Base-by-base conservation (phyloP, 2,888 invertebrate genomes). In the Pollenia griseotomentosa region DNA sequence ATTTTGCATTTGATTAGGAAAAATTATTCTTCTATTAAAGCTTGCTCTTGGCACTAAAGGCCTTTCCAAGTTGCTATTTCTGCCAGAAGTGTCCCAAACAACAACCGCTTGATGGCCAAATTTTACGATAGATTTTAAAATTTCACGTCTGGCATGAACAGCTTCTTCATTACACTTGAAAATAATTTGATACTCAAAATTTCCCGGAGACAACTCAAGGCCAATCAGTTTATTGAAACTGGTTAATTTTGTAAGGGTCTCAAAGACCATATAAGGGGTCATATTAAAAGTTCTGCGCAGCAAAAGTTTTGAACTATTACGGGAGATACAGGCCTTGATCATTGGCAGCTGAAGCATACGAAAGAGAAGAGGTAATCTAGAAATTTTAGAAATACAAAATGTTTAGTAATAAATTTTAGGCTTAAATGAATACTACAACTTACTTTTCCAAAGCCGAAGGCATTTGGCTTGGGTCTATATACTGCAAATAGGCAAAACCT, bases 401-500 rank as follows among this genome's bases (percentile, higher is more conserved):
- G 4, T 8, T 59, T 55, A 33, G 33, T 33, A 33, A 33, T 33
- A 33, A 33, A 33, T 6, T 33, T 63, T n/a, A 63, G 23, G 33
- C 10, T 2, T n/a, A 11, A 23, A 16, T 3, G 53, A 59, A 19
- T 1, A 19, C 0, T 33, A 42, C 0, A 0, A 85, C 89, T 88
- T 77, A 93, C 92, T 63, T 46, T 14, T 51, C 0, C 7, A 92
- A 14, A 0, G 90, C 91, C 16, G 71, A 44, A 0, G 71, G 6
- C 86, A 89, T 88, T 4, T 88, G 68, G 1, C 48, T 65, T 3
- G 85, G 81, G 61, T 91, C 88, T 1, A 90, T 59, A 40, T 91
- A 93, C 75, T 93, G 92, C 74, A 92, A 73, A 55, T 90, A 93
- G 14, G 92, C 93, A 66, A 88, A 92, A 2, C 92, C 91, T 1